Conservation (phyloP, 2,113 vertebrate species). For the Dinomys branickii region DNA sequence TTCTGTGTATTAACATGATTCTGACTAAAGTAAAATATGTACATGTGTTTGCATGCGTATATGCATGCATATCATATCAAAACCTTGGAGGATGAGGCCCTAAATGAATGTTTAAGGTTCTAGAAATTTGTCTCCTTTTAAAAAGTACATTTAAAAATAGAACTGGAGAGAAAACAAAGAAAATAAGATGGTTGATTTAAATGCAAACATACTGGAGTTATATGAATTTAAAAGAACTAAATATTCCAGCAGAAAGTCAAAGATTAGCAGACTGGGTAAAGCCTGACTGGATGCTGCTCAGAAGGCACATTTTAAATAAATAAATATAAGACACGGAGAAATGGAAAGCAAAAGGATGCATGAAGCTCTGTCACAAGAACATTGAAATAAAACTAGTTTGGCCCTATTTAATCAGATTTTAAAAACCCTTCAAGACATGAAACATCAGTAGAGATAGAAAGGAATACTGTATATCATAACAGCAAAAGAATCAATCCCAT, state of each 20-base stretch:
- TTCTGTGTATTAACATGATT: background rate
- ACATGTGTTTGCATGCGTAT: background rate
- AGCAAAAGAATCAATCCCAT: background rate
- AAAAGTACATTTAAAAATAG: background rate
- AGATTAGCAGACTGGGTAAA: background rate
- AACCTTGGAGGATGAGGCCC: background rate
- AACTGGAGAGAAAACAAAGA: background rate
- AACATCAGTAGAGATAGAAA: background rate
- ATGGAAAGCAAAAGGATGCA: background rate
- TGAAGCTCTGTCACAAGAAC: background rate
- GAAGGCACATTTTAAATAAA: slow-evolving; percentile 21
- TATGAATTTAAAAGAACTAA: slow-evolving; percentile 16
- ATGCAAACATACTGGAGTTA: slow-evolving; percentile 15
- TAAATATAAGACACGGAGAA: slow-evolving; percentile 7
- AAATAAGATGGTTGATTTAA: slow-evolving; percentile 15
- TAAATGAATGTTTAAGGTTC: background rate
- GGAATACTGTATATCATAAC: background rate
- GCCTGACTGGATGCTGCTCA: background rate
- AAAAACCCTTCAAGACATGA: background rate
- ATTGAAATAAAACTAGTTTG: background rate
- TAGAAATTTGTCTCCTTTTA: background rate
- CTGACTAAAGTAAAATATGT: background rate
- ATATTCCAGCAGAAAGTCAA: background rate
- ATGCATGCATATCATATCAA: background rate
- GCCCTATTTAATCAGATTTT: background rate